phyloP scores from a whole-genome alignment of 2,888 invertebrate genomes.

The Blastobasis adustella region DNA sequence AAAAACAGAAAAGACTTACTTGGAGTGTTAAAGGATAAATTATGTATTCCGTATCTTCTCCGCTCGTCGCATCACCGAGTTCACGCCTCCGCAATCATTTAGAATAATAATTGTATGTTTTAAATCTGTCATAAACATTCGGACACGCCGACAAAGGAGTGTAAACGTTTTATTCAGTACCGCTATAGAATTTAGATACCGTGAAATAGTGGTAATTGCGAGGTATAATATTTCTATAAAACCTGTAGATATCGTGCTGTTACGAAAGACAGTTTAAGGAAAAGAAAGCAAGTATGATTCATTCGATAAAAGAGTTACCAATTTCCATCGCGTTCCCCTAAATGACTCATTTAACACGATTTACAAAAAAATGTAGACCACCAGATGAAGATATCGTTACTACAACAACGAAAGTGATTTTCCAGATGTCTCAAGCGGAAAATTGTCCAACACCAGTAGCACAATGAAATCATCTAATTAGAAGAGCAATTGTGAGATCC shows the following conservation, averaged over 20 bases:
- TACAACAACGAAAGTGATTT: conserved; percentile 6
- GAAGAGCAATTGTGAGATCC: not conserved
- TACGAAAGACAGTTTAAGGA: not conserved
- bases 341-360: conserved; percentile 6
- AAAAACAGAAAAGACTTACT: conserved; percentile 13
- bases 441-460: conserved; percentile 1
- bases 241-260: too few relatives aligned
- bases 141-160: conserved; percentile 12
- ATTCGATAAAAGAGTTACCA: conserved; percentile 1
- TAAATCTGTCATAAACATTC: conserved; percentile 20
- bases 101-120: conserved; percentile 23
- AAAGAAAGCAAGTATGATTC: conserved; percentile 4
- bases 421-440: conserved; percentile 4
- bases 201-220: not conserved
- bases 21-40: conserved; percentile 17
- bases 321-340: not conserved
- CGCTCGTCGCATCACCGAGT: conserved; percentile 26
- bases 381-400: not conserved
- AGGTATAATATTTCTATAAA: too few relatives aligned
- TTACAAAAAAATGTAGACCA: conserved; percentile 2
- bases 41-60: conserved; percentile 17
- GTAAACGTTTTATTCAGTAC: conserved; percentile 6
- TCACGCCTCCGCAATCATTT: conserved; percentile 8
- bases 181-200: conserved; percentile 3
- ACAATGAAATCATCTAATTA: not conserved